A percentile compares a stretch with the other conserved stretches of the same genome.
phyloP scores from a whole-genome alignment of 2,888 invertebrate genomes.

The Acanthosepion esculentum region DNA sequence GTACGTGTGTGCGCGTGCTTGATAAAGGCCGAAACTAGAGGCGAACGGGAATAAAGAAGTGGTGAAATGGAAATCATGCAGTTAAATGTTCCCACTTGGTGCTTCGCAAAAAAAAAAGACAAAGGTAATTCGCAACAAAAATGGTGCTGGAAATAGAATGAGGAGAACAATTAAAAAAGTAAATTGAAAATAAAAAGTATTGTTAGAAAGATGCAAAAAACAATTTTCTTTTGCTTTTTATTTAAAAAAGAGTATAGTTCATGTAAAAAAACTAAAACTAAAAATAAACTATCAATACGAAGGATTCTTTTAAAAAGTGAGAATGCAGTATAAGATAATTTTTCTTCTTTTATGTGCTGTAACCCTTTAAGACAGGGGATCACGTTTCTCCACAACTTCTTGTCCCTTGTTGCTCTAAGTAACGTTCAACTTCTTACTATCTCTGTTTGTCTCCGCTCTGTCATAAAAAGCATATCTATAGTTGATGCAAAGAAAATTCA shows the following conservation, averaged over 20 bases:
- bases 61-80: background rate
- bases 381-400: no score
- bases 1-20: slow-evolving; percentile 33
- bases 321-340: background rate
- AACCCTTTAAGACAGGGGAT: no score
- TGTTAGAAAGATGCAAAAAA: background rate
- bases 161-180: background rate
- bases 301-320: background rate
- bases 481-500: background rate
- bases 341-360: no score
- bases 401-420: no score
- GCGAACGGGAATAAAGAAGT: background rate
- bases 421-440: no score
- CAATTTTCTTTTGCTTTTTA: background rate
- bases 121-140: background rate
- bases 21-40: background rate
- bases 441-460: no score
- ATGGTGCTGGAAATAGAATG: background rate
- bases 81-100: background rate
- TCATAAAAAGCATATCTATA: background rate
- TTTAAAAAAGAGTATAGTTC: background rate
- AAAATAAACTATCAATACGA: background rate
- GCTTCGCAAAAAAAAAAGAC: background rate
- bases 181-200: background rate
- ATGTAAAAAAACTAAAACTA: no score